phyloP scores from a whole-genome alignment of 1,140 invertebrate genomes.

The Apis dorsata region DNA sequence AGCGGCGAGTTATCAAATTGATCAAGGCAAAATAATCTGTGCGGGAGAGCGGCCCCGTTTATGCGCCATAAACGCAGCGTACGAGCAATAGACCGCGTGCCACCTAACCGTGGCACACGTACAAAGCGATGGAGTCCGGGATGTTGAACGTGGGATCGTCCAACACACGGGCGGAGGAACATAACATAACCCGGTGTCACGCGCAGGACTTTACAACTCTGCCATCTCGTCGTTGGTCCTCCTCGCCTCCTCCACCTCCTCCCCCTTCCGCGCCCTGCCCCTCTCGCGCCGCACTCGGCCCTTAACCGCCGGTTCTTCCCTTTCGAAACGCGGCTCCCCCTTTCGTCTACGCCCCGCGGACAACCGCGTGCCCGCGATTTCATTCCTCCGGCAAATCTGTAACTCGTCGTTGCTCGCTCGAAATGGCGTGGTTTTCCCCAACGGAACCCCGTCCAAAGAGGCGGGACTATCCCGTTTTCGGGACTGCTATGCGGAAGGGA shows the following conservation, averaged over 20 bases:
- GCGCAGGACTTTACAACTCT: constrained; percentile 79
- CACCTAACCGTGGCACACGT: constrained; percentile 72
- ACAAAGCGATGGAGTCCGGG: constrained; percentile 66
- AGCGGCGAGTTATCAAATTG: constrained; percentile 80
- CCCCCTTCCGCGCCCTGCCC: neutral
- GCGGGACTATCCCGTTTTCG: neutral
- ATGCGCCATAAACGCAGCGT: constrained; percentile 80
- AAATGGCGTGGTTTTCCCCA: constrained; percentile 1
- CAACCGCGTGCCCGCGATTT: constrained; percentile 3
- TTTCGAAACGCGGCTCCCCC: neutral
- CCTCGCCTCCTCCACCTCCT: constrained; percentile 42
- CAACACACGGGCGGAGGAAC: constrained; percentile 12
- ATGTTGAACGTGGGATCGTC: constrained; percentile 58
- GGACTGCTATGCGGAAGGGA: too few relatives aligned
- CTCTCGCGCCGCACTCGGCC: constrained; percentile 28
- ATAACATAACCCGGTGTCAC: constrained; percentile 78
- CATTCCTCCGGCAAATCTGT: constrained; percentile 13
- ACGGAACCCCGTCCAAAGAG: neutral
- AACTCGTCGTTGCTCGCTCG: neutral
- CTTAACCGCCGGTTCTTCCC: constrained; percentile 45
- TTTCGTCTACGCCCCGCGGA: neutral
- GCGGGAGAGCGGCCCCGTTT: constrained; percentile 74
- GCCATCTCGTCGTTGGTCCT: constrained; percentile 74
- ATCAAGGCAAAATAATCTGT: constrained; percentile 81
- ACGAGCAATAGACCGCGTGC: constrained; percentile 76